Base-by-base conservation (phyloP, 2,797 vertebrate species). In the Scolopax rusticola region DNA sequence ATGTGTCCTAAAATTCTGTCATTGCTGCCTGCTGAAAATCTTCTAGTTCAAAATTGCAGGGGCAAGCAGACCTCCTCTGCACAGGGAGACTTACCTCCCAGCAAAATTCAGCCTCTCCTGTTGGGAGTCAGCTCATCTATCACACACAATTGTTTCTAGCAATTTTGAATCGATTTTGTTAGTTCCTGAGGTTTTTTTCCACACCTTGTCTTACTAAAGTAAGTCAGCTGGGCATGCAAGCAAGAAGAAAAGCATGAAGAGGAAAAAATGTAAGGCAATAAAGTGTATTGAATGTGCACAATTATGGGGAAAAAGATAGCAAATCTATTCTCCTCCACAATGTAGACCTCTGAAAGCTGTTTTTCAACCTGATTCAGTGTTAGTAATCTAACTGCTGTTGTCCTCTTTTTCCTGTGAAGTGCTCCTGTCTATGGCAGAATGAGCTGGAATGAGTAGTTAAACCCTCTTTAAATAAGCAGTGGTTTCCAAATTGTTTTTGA, bases 401-500 rank as follows among this genome's bases (percentile, higher is more conserved):
- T 89, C n/a, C 54, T 65, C 64, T 94, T 82, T 74, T 80, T 84
- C 43, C n/a, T 76, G 84, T 14, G 48, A 82, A 95, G 73, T 0
- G 1, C 36, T 76, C 63, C 63, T 40, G 63, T 67, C 67, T 12
- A 7, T 32, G n/a, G 80, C 67, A 95, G 93, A 97, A 91, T 45
- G 74, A 89, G 60, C 93, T 94, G 77, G 93, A 95, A 95, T 76
- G 57, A 57, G 80, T 54, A 81, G 65, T 92, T 93, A 93, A 97
- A 95, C 84, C 90, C 94, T 88, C 83, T 94, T 90, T 91, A 91
- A 90, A 95, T 36, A 86, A 94, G 79, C 87, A 91, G 76, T 59
- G 32, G 76, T 90, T 95, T 91, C 83, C 90, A 84, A 88, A 95
- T 91, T 95, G 93, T 91, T 95, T 93, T 41, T 81, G 90, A 86